Conservation (phyloP, 2,797 vertebrate genomes). For the Chelon auratus region DNA sequence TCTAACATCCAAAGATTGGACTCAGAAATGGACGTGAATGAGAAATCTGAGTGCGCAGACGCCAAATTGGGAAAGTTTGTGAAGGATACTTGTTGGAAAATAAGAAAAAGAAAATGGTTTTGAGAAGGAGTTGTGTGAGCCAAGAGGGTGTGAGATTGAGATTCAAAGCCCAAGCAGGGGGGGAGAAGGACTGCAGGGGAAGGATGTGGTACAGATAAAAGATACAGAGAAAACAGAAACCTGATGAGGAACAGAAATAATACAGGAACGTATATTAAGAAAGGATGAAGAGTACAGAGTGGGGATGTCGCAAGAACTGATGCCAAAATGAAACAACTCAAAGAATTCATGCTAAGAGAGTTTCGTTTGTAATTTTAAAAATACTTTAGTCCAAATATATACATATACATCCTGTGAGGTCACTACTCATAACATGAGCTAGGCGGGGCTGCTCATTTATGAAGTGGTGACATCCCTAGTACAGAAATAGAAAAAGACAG, state of each 20-base stretch:
- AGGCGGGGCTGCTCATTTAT: no score
- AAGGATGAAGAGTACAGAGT: neutral
- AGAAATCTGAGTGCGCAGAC: conserved; percentile 24
- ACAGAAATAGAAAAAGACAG: neutral
- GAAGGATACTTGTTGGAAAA: neutral
- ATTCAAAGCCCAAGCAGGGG: conserved; percentile 33
- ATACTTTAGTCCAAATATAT: no score
- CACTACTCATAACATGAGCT: no score
- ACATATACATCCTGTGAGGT: no score
- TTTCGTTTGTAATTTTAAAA: neutral
- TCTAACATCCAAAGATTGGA: conserved; percentile 37
- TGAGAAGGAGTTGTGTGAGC: conserved; percentile 39
- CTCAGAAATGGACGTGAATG: conserved; percentile 19
- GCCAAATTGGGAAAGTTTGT: conserved; percentile 34
- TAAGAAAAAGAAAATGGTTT: conserved; percentile 3
- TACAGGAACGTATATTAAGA: neutral
- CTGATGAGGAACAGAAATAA: neutral
- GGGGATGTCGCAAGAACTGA: neutral
- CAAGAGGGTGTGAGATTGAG: conserved; percentile 28
- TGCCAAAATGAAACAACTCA: neutral
- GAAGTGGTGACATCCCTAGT: neutral
- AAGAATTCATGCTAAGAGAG: no score
- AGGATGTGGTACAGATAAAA: neutral
- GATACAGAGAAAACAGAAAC: neutral
- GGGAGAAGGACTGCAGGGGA: conserved; percentile 8